A percentile compares a stretch with the other conserved stretches of the same genome.
Evolutionary conservation across 1,140 invertebrate species (phyloP).

Genomic region (Lordiphosa clarofinis): DNA sequence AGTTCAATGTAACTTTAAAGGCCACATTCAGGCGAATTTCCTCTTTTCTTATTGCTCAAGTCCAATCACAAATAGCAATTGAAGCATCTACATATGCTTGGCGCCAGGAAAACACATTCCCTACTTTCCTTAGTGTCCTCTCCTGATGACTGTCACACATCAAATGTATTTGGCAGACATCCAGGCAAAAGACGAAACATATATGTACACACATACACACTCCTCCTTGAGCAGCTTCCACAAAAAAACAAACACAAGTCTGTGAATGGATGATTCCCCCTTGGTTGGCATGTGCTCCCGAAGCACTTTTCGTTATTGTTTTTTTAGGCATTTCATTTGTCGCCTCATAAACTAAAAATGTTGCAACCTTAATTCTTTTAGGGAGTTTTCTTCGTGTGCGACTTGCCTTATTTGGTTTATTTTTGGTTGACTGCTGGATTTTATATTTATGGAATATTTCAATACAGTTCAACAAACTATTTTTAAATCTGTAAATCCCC

Average conservation of each 20-base stretch:
- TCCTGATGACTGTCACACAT: constrained; percentile 28
- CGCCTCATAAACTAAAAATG: constrained; percentile 13
- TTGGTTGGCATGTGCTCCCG: constrained; percentile 20
- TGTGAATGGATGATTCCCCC: constrained; percentile 18
- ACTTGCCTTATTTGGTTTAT: constrained; percentile 34
- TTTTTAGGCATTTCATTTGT: constrained; percentile 44
- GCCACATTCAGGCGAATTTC: constrained; percentile 35
- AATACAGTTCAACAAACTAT: background rate
- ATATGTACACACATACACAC: background rate
- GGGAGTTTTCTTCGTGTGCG: constrained; percentile 10
- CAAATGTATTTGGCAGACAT: constrained; percentile 46
- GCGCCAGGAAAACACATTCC: constrained; percentile 22
- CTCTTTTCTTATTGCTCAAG: constrained; percentile 53
- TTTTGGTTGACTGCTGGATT: constrained; percentile 30
- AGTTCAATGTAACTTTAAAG: constrained; percentile 37
- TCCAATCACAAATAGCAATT: constrained; percentile 19
- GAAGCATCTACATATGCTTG: constrained; percentile 20
- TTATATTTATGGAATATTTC: constrained; percentile 41
- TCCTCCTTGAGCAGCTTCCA: background rate
- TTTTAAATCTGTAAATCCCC: background rate
- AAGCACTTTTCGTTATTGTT: constrained; percentile 67
- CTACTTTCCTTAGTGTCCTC: constrained; percentile 1
- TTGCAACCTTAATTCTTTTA: constrained; percentile 17
- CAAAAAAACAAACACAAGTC: constrained; percentile 11
- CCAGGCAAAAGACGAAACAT: constrained; percentile 20